Base-by-base conservation (phyloP, 2,888 invertebrate species). In the Eretmocerus hayati region DNA sequence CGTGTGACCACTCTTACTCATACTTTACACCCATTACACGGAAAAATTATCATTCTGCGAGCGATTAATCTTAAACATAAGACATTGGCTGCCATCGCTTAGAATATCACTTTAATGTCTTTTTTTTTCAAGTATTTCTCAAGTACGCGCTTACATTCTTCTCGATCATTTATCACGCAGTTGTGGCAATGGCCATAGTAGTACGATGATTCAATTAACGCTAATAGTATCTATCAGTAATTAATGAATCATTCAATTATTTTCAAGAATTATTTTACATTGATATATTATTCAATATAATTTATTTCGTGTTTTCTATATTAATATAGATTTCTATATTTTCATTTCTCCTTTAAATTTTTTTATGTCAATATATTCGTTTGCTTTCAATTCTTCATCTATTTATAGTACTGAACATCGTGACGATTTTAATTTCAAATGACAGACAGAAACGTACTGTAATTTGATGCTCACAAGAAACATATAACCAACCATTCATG, bases 211-310 rank as follows among this genome's bases (percentile, higher is more conserved):
- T 44, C 47, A 44, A 43, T 44, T 47, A n/a, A 11, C 11, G 11
- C 8, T 26, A 49, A 41, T 49, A 53, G 46, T 49, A 53, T 33
- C 41, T 41, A 41, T 49, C 36, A 53, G 38, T 53, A 44, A 44
- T 43, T 48, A 45, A 50, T 50, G 46, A 46, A 54, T 51, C 48
- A 46, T 54, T 64, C 61, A 67, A 67, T 62, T 59, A 60, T 66
- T 62, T 59, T 66, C 64, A 62, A 63, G 60, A 67, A 68, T 67
- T 69, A 68, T 67, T 66, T 64, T 69, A 68, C 69, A 69, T 68
- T 62, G 64, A 70, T 68, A 69, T 67, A 69, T 68, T 69, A 70
- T 67, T 65, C 63, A 66, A 66, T 67, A 69, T 68, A 66, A 63
- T 68, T 57, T 62, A 65, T 67, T 65, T 68, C 53, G 61, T 67